Base-by-base conservation (phyloP, 2,797 vertebrate genomes). In the Delichon dasypus region DNA sequence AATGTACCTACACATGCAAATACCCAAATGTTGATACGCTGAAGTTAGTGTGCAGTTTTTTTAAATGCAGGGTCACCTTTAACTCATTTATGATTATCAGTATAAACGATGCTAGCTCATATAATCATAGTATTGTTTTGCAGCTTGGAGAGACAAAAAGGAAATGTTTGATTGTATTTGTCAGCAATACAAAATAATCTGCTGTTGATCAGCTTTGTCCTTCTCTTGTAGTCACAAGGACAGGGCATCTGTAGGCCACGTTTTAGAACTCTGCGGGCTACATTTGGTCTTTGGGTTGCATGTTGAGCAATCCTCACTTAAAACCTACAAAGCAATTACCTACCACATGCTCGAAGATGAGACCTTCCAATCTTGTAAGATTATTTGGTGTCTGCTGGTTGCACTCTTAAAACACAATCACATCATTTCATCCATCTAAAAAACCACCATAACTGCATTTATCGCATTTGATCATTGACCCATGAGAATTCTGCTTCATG, bases 191-290 rank as follows among this genome's bases (percentile, higher is more conserved):
- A 62, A 77, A 76, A 91, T 51, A 95, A 88, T 92, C 75, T 95
- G 85, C 74, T 68, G 72, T 84, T 92, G 88, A 97, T 95, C 88
- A 86, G 90, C 65, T 93, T 97, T 97, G 96, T 94, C 96, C 96
- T 97, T 97, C 89, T 89, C 71, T 85, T 57, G 61, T 90, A 93
- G 88, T 94, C 89, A 78, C 96, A 97, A 97, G 97, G 97, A 90
- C 96, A 78, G 92, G 89, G 85, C 92, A 96, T 91, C 94, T 76
- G 92, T 97, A 89, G 96, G 90, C 94, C 96, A 83, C 1, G 2
- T 96, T 97, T 97, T 96, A 96, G 96, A 95, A 66, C 97, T 97
- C 97, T 86, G 96, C 96, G 4, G 97, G 97, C 93, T 97, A 44
- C 77, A 12, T 92, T 94, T 95, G 93, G 90, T 96, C 93, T 97